Conservation (phyloP, 2,113 vertebrate genomes). For the Protobothrops mucrosquamatus region DNA sequence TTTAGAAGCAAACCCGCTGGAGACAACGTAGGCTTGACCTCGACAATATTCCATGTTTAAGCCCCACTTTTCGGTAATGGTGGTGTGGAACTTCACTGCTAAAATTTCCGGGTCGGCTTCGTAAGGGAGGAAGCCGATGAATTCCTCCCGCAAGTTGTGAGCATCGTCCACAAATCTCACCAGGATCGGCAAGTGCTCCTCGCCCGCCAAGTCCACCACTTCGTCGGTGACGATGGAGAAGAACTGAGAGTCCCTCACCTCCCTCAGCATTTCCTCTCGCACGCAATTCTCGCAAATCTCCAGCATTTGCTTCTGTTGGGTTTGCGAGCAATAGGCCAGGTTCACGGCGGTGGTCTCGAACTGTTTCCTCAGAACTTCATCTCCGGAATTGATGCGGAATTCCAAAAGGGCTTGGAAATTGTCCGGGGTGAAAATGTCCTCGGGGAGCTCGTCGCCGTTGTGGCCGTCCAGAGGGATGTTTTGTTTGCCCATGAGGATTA, state of each 20-base stretch:
- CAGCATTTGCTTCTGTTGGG: constrained; percentile 79
- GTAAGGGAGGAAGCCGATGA: constrained; percentile 82
- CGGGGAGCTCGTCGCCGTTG: constrained; percentile 62
- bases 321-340: constrained; percentile 74
- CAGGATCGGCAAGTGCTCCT: constrained; percentile 81
- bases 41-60: constrained; percentile 89
- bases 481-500: constrained; percentile 87
- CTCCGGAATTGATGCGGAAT: constrained; percentile 84
- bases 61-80: constrained; percentile 83
- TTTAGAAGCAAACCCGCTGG: constrained; percentile 78
- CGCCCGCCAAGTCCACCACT: constrained; percentile 79
- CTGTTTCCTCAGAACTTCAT: constrained; percentile 79
- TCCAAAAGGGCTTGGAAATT: constrained; percentile 89
- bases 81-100: constrained; percentile 76
- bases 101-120: constrained; percentile 79
- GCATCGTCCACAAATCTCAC: constrained; percentile 84
- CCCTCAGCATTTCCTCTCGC: constrained; percentile 78
- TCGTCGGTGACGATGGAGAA: constrained; percentile 88
- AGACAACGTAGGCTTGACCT: constrained; percentile 85
- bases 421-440: constrained; percentile 72
- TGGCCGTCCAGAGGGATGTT: constrained; percentile 84
- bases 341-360: constrained; percentile 82
- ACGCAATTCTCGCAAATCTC: constrained; percentile 85
- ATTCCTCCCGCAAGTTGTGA: constrained; percentile 82
- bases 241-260: constrained; percentile 80